These are phyloP conservation scores for Grallaria varia DNA, from an alignment of 2,113 vertebrate species.

Conservation along the genomic window DNA sequence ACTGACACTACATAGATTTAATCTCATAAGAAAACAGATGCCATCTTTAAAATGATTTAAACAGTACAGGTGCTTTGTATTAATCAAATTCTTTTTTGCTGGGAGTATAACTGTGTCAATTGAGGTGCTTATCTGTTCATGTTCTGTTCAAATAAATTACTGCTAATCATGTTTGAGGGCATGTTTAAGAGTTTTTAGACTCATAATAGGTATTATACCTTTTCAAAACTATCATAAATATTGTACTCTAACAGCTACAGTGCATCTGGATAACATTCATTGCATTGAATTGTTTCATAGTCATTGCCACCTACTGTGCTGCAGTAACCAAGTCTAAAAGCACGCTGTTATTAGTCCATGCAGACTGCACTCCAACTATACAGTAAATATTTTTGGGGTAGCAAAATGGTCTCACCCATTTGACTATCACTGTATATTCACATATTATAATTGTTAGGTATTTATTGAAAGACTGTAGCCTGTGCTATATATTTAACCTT, in stretches of 20 bases:
- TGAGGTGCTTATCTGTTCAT: conserved; percentile 46
- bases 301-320: neutral
- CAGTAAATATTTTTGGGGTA: neutral
- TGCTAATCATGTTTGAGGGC: neutral
- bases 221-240: conserved; percentile 45
- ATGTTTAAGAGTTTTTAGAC: conserved; percentile 17
- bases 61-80: conserved; percentile 39
- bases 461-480: neutral
- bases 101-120: neutral
- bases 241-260: neutral
- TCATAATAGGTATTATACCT: neutral
- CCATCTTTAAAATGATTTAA: conserved; percentile 49
- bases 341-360: neutral
- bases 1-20: conserved; percentile 19
- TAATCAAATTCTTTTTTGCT: conserved; percentile 32
- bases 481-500: neutral
- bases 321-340: neutral
- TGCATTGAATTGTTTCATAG: neutral
- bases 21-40: conserved; percentile 29
- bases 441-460: neutral
- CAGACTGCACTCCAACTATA: neutral
- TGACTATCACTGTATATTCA: neutral
- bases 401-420: neutral
- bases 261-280: neutral
- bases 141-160: conserved; percentile 49